Evolutionary conservation across 2,113 vertebrate species (phyloP).

Genomic region (Conger conger): DNA sequence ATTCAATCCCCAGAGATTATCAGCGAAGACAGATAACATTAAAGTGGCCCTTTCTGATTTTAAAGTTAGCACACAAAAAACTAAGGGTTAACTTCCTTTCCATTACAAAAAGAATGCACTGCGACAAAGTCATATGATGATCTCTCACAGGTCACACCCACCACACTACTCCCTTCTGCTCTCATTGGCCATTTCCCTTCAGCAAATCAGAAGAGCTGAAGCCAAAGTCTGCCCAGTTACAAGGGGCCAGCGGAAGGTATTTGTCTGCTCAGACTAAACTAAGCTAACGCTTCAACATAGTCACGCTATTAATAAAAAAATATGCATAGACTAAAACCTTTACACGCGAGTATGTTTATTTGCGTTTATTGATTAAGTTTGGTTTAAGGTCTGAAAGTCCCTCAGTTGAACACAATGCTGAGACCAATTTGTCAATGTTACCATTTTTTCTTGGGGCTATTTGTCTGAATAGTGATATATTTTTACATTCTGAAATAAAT

Average conservation of each 20-base stretch:
- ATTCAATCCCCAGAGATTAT: background rate
- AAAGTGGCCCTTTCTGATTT: background rate
- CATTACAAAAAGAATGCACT: constrained; percentile 4
- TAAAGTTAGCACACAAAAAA: background rate
- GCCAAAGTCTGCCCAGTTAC: constrained; percentile 57
- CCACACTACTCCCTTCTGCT: constrained; percentile 32
- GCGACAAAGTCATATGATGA: background rate
- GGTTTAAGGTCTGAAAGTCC: background rate
- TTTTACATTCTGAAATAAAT: background rate
- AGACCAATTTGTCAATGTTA: background rate
- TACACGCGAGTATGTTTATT: background rate
- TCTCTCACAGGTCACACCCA: constrained; percentile 9
- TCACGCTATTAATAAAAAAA: background rate
- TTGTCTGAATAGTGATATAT: background rate
- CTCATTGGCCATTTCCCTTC: constrained; percentile 57
- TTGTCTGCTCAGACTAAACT: background rate
- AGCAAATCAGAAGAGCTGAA: constrained; percentile 58
- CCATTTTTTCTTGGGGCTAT: background rate
- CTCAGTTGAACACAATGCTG: background rate
- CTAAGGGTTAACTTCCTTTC: background rate
- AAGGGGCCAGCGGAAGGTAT: constrained; percentile 34
- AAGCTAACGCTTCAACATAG: background rate
- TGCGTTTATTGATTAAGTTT: background rate
- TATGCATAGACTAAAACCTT: background rate
- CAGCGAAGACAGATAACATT: background rate